Evolutionary conservation across 2,113 vertebrate species (phyloP).

Genomic region (Campylomormyrus numenius): DNA sequence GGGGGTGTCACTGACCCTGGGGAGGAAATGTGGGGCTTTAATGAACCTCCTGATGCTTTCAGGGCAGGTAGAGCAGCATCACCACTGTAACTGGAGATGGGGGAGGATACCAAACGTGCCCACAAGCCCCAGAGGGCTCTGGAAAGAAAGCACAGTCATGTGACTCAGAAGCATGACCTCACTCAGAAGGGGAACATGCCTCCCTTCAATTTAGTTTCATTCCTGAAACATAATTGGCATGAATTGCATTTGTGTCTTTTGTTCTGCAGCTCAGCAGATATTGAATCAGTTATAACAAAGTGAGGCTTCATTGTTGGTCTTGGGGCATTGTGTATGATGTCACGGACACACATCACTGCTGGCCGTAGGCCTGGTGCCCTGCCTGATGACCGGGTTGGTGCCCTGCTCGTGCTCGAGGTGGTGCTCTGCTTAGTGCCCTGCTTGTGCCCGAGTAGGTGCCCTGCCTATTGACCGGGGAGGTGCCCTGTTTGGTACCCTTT

Average conservation of each 20-base stretch:
- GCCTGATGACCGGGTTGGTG: not conserved
- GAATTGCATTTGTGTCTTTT: not conserved
- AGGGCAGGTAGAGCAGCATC: not conserved
- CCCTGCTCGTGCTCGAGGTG: not conserved
- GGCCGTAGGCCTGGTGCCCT: not conserved
- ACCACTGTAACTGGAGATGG: not conserved
- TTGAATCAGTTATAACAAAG: conserved; percentile 7
- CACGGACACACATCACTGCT: not conserved
- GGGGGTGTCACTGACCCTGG: not conserved
- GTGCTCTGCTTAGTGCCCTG: not conserved
- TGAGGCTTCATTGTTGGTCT: not conserved
- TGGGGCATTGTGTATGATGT: not conserved
- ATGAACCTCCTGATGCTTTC: not conserved
- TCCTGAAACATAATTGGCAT: not conserved
- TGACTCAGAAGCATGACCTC: conserved; percentile 5
- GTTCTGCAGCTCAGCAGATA: not conserved
- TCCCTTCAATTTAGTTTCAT: not conserved
- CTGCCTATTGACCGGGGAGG: not conserved
- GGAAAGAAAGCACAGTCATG: not conserved
- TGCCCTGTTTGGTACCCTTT: not conserved
- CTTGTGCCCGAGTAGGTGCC: no score
- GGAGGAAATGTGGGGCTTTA: not conserved
- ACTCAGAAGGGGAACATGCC: not conserved
- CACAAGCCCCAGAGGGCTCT: not conserved
- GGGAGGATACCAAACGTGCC: no score